phyloP scores from a whole-genome alignment of 2,113 vertebrate species.

The Chaenocephalus aceratus region DNA sequence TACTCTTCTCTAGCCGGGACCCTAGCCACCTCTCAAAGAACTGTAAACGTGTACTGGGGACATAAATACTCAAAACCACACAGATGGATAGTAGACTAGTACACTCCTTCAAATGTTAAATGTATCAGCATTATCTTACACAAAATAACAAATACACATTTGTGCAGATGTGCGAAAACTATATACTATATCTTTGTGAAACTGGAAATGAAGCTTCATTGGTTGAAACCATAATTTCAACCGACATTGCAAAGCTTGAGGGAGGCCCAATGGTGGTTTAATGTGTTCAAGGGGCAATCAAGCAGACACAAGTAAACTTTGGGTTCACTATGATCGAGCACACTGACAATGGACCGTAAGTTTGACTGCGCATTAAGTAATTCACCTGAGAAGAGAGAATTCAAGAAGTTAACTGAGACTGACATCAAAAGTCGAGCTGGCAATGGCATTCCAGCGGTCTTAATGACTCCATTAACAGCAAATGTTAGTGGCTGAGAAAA shows the following conservation, averaged over 20 bases:
- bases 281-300: conserved; percentile 7
- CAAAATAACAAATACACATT: background rate
- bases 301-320: conserved; percentile 19
- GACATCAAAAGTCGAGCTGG: conserved; percentile 35
- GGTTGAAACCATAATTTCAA: background rate
- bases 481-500: background rate
- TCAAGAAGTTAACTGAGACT: conserved; percentile 16
- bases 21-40: conserved; percentile 38
- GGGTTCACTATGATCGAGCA: conserved; percentile 17
- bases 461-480: conserved; percentile 30
- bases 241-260: background rate
- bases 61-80: background rate
- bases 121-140: background rate
- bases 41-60: background rate
- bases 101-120: background rate
- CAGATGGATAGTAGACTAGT: background rate
- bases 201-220: conserved; percentile 5
- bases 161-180: background rate
- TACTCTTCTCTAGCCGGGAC: conserved; percentile 16
- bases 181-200: background rate
- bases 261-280: background rate
- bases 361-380: conserved; percentile 23
- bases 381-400: conserved; percentile 15
- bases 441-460: conserved; percentile 12
- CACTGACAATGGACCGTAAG: conserved; percentile 13